phyloP scores from a whole-genome alignment of 2,797 vertebrate species.

The Nyctalus aviator region DNA sequence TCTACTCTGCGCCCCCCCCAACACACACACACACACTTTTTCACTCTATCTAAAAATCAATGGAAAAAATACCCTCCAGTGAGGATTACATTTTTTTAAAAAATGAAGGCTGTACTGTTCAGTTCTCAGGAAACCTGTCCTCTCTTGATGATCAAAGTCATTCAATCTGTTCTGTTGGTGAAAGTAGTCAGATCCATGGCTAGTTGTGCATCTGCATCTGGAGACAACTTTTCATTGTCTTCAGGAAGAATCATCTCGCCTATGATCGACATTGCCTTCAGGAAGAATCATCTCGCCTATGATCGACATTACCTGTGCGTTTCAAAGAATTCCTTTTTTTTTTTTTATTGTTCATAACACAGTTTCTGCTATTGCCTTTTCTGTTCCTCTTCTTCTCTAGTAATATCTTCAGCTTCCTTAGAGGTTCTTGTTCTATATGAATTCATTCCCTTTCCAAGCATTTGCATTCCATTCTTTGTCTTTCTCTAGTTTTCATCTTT shows the following conservation, averaged over 20 bases:
- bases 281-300: conserved; percentile 95
- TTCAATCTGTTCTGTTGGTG: conserved; percentile 95
- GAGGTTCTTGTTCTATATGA: conserved; percentile 97
- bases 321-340: conserved; percentile 97
- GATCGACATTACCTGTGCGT: conserved; percentile 95
- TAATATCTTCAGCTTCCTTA: conserved; percentile 96
- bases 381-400: conserved; percentile 96
- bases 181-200: conserved; percentile 94
- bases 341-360: conserved; percentile 93
- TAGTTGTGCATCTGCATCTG: conserved; percentile 93
- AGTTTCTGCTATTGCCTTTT: conserved; percentile 97
- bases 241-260: conserved; percentile 96
- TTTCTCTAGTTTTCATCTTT: conserved; percentile 95
- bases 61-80: too few relatives aligned
- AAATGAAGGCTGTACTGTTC: conserved; percentile 89
- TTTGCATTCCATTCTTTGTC: conserved; percentile 96
- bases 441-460: conserved; percentile 96
- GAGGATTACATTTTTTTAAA: conserved; percentile 88
- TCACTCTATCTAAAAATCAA: too few relatives aligned
- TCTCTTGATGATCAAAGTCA: conserved; percentile 93
- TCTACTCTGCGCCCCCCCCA: too few relatives aligned
- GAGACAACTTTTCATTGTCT: conserved; percentile 95
- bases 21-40: too few relatives aligned
- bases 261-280: conserved; percentile 97
- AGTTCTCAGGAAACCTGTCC: conserved; percentile 92